phyloP scores from a whole-genome alignment of 1,140 invertebrate species.

The Ceratina japonica region DNA sequence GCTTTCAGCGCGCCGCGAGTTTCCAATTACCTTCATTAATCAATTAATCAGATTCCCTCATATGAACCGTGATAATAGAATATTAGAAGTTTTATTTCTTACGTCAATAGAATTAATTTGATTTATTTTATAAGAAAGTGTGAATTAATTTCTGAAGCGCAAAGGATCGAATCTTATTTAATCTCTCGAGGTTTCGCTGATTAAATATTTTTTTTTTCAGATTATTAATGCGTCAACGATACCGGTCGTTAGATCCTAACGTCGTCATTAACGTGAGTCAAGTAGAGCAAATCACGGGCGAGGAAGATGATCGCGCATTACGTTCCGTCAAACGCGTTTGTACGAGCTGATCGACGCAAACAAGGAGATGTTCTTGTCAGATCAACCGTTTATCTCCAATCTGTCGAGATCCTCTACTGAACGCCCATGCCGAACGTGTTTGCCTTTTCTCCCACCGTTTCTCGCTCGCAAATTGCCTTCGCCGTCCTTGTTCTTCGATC shows the following conservation, averaged over 20 bases:
- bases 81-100: too few species aligned
- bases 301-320: conserved; percentile 47
- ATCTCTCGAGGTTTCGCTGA: too few species aligned
- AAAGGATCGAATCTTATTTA: too few species aligned
- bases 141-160: not conserved
- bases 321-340: conserved; percentile 60
- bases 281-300: conserved; percentile 42
- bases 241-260: conserved; percentile 38
- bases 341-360: conserved; percentile 71
- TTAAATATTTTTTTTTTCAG: not conserved
- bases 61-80: too few species aligned
- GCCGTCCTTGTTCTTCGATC: too few species aligned
- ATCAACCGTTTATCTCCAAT: conserved; percentile 69
- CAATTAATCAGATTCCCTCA: not conserved
- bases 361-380: conserved; percentile 71
- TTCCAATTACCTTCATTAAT: not conserved
- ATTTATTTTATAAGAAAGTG: not conserved
- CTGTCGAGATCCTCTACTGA: conserved; percentile 54
- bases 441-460: not conserved
- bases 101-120: too few species aligned
- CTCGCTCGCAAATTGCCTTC: not conserved
- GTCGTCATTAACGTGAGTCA: conserved; percentile 50
- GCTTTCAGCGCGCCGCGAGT: not conserved
- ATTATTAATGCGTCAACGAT: not conserved
- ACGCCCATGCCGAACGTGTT: not conserved